A percentile compares a stretch with the other conserved stretches of the same genome.
phyloP scores from a whole-genome alignment of 2,888 invertebrate species.

The Dioctria rufipes region DNA sequence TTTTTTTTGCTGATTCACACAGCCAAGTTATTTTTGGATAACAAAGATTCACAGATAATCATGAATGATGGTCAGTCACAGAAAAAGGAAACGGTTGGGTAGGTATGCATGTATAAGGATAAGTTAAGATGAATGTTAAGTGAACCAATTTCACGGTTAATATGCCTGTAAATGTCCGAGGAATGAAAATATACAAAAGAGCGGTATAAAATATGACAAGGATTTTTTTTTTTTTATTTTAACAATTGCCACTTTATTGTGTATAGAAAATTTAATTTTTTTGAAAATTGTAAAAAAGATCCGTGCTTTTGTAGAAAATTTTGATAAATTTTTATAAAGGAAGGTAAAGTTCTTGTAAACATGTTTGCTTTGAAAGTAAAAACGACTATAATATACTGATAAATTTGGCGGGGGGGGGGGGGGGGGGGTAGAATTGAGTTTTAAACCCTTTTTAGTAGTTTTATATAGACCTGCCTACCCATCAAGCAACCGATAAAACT shows the following conservation, averaged over 20 bases:
- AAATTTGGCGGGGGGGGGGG: too few relatives aligned
- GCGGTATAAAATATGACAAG: not conserved
- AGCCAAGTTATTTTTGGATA: not conserved
- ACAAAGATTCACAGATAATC: slow-evolving; percentile 6
- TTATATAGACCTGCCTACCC: too few relatives aligned
- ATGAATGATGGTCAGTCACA: slow-evolving; percentile 30
- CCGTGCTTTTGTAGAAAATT: too few relatives aligned
- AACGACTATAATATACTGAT: too few relatives aligned
- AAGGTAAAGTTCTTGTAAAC: too few relatives aligned
- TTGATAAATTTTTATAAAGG: too few relatives aligned
- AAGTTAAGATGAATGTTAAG: slow-evolving; percentile 29
- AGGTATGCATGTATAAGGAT: not conserved
- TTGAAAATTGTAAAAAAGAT: too few relatives aligned
- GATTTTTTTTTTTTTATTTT: slow-evolving; percentile 21
- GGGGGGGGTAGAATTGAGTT: too few relatives aligned
- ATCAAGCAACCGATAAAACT: too few relatives aligned
- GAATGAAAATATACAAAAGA: slow-evolving; percentile 35
- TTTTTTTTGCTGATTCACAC: not conserved
- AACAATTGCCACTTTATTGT: not conserved
- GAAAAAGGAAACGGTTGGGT: not conserved
- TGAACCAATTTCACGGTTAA: slow-evolving; percentile 47
- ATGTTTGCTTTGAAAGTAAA: too few relatives aligned
- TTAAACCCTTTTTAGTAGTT: too few relatives aligned
- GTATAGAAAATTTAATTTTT: slow-evolving; percentile 7
- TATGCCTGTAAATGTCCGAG: slow-evolving; percentile 5